These are phyloP conservation scores for Eupeodes luniger DNA, from an alignment of 2,888 invertebrate genomes.

Conservation along the genomic window DNA sequence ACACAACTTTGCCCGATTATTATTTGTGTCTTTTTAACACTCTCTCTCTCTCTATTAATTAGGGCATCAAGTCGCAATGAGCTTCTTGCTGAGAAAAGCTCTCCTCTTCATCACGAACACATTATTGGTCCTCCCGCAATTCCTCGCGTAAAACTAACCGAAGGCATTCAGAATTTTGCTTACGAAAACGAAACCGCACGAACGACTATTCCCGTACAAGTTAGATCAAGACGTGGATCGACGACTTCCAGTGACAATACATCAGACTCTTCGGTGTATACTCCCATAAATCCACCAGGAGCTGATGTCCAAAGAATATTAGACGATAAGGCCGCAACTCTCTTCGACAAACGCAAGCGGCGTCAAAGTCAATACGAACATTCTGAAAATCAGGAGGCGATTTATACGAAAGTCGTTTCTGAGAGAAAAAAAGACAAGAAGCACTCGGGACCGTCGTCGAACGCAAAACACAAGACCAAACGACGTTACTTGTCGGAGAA, in stretches of 20 bases:
- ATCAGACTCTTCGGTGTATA: slow-evolving; percentile 84
- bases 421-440: slow-evolving; percentile 80
- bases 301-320: slow-evolving; percentile 82
- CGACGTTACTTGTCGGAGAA: slow-evolving; percentile 83
- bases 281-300: slow-evolving; percentile 82
- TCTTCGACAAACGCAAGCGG: slow-evolving; percentile 82
- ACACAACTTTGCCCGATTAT: neutral
- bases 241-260: slow-evolving; percentile 82
- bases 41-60: neutral
- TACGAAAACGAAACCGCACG: slow-evolving; percentile 80
- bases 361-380: slow-evolving; percentile 81
- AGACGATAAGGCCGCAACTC: slow-evolving; percentile 81
- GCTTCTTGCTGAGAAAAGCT: slow-evolving; percentile 80
- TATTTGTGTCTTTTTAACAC: neutral
- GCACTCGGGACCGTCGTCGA: slow-evolving; percentile 69
- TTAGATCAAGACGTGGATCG: slow-evolving; percentile 80
- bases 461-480: slow-evolving; percentile 80
- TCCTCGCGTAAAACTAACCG: slow-evolving; percentile 77
- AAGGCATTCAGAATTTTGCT: slow-evolving; percentile 82
- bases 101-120: slow-evolving; percentile 79
- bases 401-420: slow-evolving; percentile 81
- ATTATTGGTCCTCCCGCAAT: slow-evolving; percentile 77
- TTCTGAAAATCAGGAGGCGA: slow-evolving; percentile 81
- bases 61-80: slow-evolving; percentile 82
- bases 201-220: slow-evolving; percentile 77